A percentile compares a stretch with the other conserved stretches of the same genome.
phyloP scores from a whole-genome alignment of 2,797 vertebrate species.

The Poliocrania exsul region DNA sequence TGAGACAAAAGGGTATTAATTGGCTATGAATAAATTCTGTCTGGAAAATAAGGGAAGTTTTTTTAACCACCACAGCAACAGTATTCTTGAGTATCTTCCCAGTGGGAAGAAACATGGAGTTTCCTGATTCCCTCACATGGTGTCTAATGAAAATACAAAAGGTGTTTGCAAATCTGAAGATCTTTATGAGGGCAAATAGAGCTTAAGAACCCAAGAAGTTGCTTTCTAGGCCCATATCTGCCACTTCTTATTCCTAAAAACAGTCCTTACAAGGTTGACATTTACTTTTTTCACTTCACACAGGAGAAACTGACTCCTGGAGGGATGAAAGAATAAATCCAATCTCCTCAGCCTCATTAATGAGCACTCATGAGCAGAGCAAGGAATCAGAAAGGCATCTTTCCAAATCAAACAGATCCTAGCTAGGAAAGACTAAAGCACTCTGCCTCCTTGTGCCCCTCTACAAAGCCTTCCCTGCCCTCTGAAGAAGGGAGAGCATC shows the following conservation, averaged over 20 bases:
- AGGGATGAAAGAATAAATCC: background rate
- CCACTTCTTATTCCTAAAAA: background rate
- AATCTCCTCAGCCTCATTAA: background rate
- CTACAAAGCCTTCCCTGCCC: background rate
- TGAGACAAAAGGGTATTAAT: background rate
- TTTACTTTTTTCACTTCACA: background rate
- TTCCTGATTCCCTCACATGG: background rate
- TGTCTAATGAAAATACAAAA: background rate
- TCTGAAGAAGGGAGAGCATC: background rate
- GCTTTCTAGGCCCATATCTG: background rate
- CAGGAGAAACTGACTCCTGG: background rate
- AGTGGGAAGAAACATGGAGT: background rate
- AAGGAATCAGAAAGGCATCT: background rate
- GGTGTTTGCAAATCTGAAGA: background rate
- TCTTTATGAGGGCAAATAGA: background rate
- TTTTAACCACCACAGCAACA: background rate
- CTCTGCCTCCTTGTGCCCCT: background rate
- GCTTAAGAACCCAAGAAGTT: background rate
- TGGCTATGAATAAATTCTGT: background rate
- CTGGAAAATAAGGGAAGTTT: background rate
- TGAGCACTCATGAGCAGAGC: background rate
- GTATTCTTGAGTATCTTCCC: background rate
- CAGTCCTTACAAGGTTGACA: background rate
- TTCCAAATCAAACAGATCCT: background rate
- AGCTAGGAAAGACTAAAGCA: background rate